Evolutionary conservation across 2,888 invertebrate species (phyloP).

Genomic region (Tryphoninae sp.): DNA sequence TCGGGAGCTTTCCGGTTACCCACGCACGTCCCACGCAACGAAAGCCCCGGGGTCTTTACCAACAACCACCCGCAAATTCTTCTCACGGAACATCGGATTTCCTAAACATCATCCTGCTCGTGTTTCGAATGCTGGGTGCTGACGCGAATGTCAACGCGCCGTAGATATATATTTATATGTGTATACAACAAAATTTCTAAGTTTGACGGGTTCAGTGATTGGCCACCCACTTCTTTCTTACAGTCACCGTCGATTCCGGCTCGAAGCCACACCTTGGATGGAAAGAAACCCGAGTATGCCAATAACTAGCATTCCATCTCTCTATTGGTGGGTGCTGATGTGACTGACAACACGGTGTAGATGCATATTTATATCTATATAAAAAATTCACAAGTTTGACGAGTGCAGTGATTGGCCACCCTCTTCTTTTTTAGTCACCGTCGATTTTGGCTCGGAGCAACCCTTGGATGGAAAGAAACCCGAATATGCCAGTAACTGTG

Average conservation of each 20-base stretch:
- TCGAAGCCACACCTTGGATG: not conserved
- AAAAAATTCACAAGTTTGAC: not conserved
- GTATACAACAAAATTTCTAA: not conserved
- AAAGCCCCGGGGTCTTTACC: constrained; percentile 18
- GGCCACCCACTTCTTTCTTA: not conserved
- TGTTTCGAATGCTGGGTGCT: not conserved
- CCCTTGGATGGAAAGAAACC: not conserved
- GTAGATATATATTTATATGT: not conserved
- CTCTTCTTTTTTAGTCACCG: not conserved
- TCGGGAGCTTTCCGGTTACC: constrained; percentile 8
- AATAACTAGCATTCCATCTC: not conserved
- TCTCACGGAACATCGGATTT: constrained; percentile 2
- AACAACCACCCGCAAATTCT: constrained; percentile 1
- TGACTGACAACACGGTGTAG: too few species aligned
- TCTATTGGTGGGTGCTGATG: not conserved
- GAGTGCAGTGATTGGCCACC: not conserved
- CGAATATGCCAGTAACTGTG: constrained; percentile 22
- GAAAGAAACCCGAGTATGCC: constrained; percentile 6
- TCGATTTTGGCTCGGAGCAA: not conserved
- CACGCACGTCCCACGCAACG: constrained; percentile 32
- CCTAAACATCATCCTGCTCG: constrained; percentile 1
- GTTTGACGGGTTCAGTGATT: not conserved
- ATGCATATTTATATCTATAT: too few species aligned
- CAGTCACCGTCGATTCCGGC: not conserved
- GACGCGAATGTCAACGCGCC: constrained; percentile 1